These are phyloP conservation scores for Linhomoeus sp. DNA, from an alignment of 2,888 invertebrate genomes.

Conservation along the genomic window DNA sequence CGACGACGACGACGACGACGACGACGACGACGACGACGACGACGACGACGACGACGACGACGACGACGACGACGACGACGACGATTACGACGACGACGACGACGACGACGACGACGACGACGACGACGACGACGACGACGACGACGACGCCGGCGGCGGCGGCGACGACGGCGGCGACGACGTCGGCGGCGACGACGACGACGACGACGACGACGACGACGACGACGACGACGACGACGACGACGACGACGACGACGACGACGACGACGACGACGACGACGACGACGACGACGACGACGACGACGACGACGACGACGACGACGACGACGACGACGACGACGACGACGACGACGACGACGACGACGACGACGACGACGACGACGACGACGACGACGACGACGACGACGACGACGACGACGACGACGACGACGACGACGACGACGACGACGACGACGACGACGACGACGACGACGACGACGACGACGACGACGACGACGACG, in stretches of 20 bases:
- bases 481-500: not conserved
- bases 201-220: not conserved
- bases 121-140: not conserved
- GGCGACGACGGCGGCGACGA: no score
- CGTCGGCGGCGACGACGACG: not conserved
- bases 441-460: not conserved
- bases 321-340: not conserved
- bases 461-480: not conserved
- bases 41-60: not conserved
- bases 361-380: not conserved
- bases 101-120: not conserved
- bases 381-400: not conserved
- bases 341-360: not conserved
- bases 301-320: not conserved
- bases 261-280: not conserved
- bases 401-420: not conserved
- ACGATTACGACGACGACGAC: not conserved
- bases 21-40: not conserved
- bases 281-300: not conserved
- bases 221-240: not conserved
- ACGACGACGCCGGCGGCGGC: no score
- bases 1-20: not conserved
- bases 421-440: not conserved
- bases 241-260: not conserved
- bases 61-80: not conserved